phyloP scores from a whole-genome alignment of 2,797 vertebrate species.

The Nasua narica region DNA sequence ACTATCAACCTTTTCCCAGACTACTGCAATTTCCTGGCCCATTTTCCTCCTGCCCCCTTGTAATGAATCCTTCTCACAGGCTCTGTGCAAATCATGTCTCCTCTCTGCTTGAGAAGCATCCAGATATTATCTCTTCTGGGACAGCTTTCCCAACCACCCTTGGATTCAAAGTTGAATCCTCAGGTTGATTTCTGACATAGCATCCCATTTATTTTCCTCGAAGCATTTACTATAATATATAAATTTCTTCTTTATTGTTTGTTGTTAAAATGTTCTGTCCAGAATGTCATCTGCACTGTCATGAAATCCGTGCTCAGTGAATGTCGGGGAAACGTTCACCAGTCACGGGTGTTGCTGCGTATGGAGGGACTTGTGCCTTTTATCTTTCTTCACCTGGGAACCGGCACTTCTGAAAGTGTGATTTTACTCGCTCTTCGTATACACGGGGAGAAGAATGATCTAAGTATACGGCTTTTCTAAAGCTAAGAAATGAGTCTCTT shows the following conservation, averaged over 20 bases:
- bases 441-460: background rate
- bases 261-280: background rate
- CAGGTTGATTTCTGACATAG: background rate
- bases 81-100: background rate
- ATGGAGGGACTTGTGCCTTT: accelerated
- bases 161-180: background rate
- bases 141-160: background rate
- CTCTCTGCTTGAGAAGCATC: background rate
- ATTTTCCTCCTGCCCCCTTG: background rate
- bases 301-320: background rate
- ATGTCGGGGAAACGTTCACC: background rate
- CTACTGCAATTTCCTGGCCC: background rate
- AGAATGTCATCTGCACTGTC: background rate
- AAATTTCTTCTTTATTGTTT: background rate
- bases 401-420: conserved; percentile 8
- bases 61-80: background rate
- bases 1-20: background rate
- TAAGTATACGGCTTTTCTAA: conserved; percentile 11
- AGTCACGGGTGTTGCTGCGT: background rate
- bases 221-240: background rate
- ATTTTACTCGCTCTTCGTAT: background rate
- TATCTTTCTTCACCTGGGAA: background rate
- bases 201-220: background rate
- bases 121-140: background rate
- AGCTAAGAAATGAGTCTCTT: conserved; percentile 19